Base-by-base conservation (phyloP, 2,797 vertebrate species). In the Mormyrus hasselquistii region DNA sequence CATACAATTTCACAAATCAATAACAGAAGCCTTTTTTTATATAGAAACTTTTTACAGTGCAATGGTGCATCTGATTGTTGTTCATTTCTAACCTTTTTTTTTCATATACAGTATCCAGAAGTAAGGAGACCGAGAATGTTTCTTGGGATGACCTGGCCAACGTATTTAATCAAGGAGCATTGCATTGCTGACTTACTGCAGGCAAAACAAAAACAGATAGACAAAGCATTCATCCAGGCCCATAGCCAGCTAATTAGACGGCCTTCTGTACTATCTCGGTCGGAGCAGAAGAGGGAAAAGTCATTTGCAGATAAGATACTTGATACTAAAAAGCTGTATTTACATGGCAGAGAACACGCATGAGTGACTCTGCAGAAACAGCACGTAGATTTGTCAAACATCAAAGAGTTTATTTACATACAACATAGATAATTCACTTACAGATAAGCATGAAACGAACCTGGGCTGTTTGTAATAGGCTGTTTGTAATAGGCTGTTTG, bases 361-460 rank as follows among this genome's bases (percentile, higher is more conserved):
- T 16, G 8, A 82, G 76, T 44, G 76, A 47, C 69, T 76, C 69
- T 76, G 69, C 34, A 19, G 14, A 76, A 76, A 41, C 41, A 76
- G 34, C 34, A 76, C 4, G 14, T 82, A 85, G n/a, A 85, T 85
- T 85, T 52, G 83, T 50, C 25, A 25, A 52, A 85, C 47, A 85
- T 53, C 83, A 85, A 50, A 53, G 79, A 83, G 83, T 85, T 85
- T 85, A 85, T 85, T 85, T 85, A 85, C 10, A 47, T 50, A 85
- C 83, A 85, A 85, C 22, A 22, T 29, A 52, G 83, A 52, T 85
- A 52, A 85, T 52, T 50, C 44, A 85, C 82, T 84, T 52, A 84
- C 83, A 50, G 83, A 50, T 52, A 52, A 50, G 34, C 83, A 85
- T 52, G 83, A 53, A 85, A 85, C 49, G 44, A 85, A 85, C 49